A percentile compares a stretch with the other conserved stretches of the same genome.
phyloP scores from a whole-genome alignment of 2,113 vertebrate species.

The Triplophysa tibetana region DNA sequence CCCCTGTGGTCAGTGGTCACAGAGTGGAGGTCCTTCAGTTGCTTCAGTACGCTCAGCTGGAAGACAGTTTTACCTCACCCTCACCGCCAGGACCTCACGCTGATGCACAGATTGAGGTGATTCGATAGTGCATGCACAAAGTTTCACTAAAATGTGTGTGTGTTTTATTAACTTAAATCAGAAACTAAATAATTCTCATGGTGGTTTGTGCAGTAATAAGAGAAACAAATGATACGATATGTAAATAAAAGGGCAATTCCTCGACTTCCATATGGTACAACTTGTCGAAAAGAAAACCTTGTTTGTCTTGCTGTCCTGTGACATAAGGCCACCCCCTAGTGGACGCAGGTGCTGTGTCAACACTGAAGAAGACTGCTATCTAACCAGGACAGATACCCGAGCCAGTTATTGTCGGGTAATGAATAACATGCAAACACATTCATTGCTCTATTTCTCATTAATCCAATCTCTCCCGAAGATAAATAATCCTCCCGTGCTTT shows the following conservation, averaged over 20 bases:
- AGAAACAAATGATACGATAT: constrained; percentile 12
- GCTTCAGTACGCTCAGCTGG: constrained; percentile 12
- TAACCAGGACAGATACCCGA: neutral
- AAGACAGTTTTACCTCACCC: constrained; percentile 26
- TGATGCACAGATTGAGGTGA: constrained; percentile 5
- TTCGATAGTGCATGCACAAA: constrained; percentile 32
- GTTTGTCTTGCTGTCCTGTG: constrained; percentile 23
- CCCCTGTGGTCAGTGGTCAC: constrained; percentile 32
- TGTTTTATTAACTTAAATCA: no score
- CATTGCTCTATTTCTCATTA: constrained; percentile 24
- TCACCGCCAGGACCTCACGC: constrained; percentile 5
- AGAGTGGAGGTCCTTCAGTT: constrained; percentile 28
- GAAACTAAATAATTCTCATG: neutral
- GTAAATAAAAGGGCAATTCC: constrained; percentile 24
- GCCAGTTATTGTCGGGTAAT: constrained; percentile 21
- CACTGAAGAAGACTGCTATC: neutral
- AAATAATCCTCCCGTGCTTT: constrained; percentile 35
- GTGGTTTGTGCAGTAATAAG: constrained; percentile 1
- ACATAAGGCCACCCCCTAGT: constrained; percentile 50
- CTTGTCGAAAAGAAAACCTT: constrained; percentile 12
- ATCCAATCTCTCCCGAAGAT: constrained; percentile 21
- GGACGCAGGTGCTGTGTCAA: constrained; percentile 23
- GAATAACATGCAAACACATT: constrained; percentile 35
- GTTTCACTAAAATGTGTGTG: neutral
- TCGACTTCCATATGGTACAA: constrained; percentile 17